Conservation (phyloP, 1,140 invertebrate species). For the Hydropsyche tenuis region DNA sequence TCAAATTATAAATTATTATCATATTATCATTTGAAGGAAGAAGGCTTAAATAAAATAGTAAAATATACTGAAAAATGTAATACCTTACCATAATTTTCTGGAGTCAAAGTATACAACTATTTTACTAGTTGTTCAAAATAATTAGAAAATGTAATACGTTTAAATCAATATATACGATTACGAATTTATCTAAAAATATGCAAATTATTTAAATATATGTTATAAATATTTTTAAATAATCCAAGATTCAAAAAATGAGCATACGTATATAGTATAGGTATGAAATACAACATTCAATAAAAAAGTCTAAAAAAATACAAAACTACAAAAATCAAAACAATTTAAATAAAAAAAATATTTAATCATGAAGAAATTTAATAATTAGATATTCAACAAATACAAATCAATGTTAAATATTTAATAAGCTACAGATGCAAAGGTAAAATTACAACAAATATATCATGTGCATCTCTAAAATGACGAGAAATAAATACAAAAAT, state of each 20-base stretch:
- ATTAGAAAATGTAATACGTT: too few species aligned
- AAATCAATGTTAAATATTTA: constrained; percentile 23
- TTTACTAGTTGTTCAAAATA: neutral
- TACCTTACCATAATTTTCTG: too few species aligned
- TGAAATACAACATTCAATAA: constrained; percentile 29
- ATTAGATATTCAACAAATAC: constrained; percentile 37
- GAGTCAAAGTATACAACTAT: neutral
- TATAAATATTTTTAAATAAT: neutral
- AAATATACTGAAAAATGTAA: neutral
- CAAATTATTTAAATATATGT: too few species aligned
- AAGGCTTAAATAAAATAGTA: neutral
- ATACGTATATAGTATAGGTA: too few species aligned
- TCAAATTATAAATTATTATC: too few species aligned
- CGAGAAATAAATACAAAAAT: neutral
- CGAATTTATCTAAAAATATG: neutral
- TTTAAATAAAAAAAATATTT: constrained; percentile 38
- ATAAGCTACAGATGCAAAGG: constrained; percentile 6
- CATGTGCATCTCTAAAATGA: neutral
- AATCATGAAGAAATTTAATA: constrained; percentile 27
- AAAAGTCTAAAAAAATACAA: constrained; percentile 42
- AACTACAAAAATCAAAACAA: constrained; percentile 42
- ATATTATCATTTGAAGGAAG: too few species aligned
- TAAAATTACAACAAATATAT: neutral
- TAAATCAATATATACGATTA: neutral
- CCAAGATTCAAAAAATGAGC: too few species aligned